Base-by-base conservation (phyloP, 2,888 invertebrate species). In the Thera obeliscata region DNA sequence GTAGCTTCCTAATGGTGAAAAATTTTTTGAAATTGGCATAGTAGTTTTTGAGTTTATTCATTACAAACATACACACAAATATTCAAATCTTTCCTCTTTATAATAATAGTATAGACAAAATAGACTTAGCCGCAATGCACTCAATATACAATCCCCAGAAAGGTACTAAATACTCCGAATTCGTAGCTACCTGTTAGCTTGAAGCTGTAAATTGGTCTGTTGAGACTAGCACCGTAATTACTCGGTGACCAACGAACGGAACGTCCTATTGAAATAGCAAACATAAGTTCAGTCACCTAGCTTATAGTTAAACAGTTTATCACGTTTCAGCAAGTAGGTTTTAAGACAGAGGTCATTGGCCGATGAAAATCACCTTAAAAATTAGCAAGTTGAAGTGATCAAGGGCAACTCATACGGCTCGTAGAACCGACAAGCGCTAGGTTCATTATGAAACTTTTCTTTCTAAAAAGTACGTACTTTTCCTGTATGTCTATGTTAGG, bases 181-280 rank as follows among this genome's bases (percentile, higher is more conserved):
- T 75, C 72, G 74, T 64, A 43, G 67, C 48, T 9, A 74, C 78
- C 76, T 76, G 78, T 83, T 82, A 82, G 76, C 75, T 70, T 71
- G 59, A 61, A 62, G 50, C 57, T 61, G 81, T 73, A 66, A 83
- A 81, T 79, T 80, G 75, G 70, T 71, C 73, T 73, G 70, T 57
- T 57, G 64, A 62, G 64, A 46, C 57, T 67, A 33, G 67, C 74
- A 75, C 67, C 79, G 75, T 82, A 81, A 83, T 79, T 78, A 74
- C 71, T 67, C 69, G 70, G 68, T 64, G 64, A 61, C 63, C 66
- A 33, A 33, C 61, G 64, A 72, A 63, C 67, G 67, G 72, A 69
- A 74, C 69, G 56, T 58, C 57, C 54, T 63, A 74, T 68, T 65
- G 71, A 70, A 71, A 74, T 60, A 56, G 64, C 72, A 72, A 72